Evolutionary conservation across 37 sponge, comb jelly and placozoan species (phyloP).

Genomic region (Axinella damicornis): DNA sequence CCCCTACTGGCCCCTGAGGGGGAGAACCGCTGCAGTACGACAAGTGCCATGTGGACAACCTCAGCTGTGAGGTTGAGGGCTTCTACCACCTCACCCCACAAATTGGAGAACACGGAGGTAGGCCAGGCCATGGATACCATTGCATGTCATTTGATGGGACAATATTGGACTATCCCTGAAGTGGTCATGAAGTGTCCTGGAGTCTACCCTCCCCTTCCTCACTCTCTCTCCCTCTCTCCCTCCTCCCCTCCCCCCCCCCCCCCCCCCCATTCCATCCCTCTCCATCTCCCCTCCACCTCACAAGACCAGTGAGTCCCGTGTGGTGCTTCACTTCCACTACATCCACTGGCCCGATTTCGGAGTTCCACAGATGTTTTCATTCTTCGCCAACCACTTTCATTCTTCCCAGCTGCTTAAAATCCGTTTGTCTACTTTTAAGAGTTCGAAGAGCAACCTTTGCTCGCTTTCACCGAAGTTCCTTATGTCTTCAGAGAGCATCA

Average conservation of each 20-base stretch:
- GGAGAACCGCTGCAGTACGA: slow-evolving; percentile 23
- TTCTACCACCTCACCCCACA: slow-evolving; percentile 56
- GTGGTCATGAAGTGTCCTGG: no score
- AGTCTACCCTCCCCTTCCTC: no score
- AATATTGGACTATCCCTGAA: no score
- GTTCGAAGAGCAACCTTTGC: no score
- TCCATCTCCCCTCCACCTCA: slow-evolving; percentile 3
- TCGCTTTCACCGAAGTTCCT: no score
- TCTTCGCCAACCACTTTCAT: no score
- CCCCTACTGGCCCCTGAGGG: slow-evolving; percentile 79
- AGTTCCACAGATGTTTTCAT: slow-evolving; percentile 87
- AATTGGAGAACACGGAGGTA: slow-evolving; percentile 57
- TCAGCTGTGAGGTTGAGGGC: slow-evolving; percentile 22
- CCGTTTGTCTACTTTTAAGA: no score
- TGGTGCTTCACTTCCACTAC: slow-evolving; percentile 92
- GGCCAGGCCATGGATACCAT: no score
- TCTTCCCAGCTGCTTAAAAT: no score
- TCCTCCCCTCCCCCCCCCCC: slow-evolving; percentile 20
- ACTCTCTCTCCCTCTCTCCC: background rate
- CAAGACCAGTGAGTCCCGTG: slow-evolving; percentile 75
- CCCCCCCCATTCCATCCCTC: no score
- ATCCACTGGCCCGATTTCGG: slow-evolving; percentile 96
- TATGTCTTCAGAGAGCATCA: no score
- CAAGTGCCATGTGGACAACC: slow-evolving; percentile 41
- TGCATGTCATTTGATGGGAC: no score